phyloP scores from a whole-genome alignment of 2,888 invertebrate species.

The Zelleria hepariella region DNA sequence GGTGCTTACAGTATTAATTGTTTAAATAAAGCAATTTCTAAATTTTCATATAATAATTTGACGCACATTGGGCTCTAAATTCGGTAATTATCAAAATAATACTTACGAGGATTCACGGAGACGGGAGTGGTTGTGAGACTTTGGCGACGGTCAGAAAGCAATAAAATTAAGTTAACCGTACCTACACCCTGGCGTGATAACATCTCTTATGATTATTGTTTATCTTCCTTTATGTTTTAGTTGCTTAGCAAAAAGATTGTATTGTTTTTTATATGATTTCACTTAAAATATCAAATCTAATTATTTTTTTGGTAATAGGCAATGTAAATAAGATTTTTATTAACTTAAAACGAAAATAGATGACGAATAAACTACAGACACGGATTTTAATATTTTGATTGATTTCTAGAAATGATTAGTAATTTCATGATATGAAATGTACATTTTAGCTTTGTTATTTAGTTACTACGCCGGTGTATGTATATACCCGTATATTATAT shows the following conservation, averaged over 20 bases:
- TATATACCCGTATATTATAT: conserved; percentile 44
- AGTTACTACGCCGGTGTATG: conserved; percentile 54
- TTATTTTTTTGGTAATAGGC: conserved; percentile 47
- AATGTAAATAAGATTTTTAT: conserved; percentile 69
- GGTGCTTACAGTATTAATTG: conserved; percentile 71
- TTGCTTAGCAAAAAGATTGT: conserved; percentile 58
- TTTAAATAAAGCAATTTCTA: conserved; percentile 37
- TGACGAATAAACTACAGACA: background rate
- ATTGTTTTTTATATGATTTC: conserved; percentile 38
- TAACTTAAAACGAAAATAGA: conserved; percentile 28
- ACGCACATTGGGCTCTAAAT: conserved; percentile 41
- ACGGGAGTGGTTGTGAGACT: conserved; percentile 13
- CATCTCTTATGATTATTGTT: background rate
- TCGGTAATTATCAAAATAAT: background rate
- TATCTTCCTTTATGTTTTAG: conserved; percentile 22
- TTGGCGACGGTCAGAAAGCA: background rate
- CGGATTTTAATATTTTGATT: conserved; percentile 10
- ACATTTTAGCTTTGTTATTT: conserved; percentile 64
- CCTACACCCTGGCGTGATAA: background rate
- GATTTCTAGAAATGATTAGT: conserved; percentile 7
- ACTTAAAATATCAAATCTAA: conserved; percentile 29
- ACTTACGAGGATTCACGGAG: background rate
- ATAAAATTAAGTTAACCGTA: background rate
- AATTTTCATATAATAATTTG: conserved; percentile 16
- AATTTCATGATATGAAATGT: conserved; percentile 23